Evolutionary conservation across 2,113 vertebrate genomes (phyloP).

Genomic region (Planiliza haematocheilus): DNA sequence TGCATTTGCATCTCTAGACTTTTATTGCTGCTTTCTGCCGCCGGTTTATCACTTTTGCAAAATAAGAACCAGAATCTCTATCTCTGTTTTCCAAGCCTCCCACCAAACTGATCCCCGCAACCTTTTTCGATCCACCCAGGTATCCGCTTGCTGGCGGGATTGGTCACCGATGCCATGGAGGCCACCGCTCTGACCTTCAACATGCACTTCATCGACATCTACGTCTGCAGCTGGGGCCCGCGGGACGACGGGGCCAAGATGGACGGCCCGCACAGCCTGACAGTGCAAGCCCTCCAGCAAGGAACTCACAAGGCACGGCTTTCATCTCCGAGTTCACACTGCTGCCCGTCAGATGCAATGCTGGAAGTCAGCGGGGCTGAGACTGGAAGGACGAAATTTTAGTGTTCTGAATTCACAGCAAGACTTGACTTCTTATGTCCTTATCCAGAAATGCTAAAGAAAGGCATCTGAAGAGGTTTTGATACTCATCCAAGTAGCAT

Average conservation of each 20-base stretch:
- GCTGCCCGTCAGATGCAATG: constrained; percentile 45
- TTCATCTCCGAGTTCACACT: constrained; percentile 57
- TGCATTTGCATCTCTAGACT: not conserved
- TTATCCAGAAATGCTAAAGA: not conserved
- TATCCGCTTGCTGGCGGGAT: constrained; percentile 71
- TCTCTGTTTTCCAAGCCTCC: constrained; percentile 12
- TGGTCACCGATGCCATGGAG: constrained; percentile 77
- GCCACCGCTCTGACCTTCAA: constrained; percentile 78
- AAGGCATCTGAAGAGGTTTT: too few species aligned
- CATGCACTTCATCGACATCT: constrained; percentile 77
- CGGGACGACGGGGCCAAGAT: constrained; percentile 68
- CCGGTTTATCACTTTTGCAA: not conserved
- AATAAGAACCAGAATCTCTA: not conserved
- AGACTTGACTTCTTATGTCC: constrained; percentile 1
- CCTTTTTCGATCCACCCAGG: constrained; percentile 56
- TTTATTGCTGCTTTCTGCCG: not conserved
- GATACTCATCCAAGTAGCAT: too few species aligned
- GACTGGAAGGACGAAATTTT: constrained; percentile 21
- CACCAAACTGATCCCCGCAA: constrained; percentile 41
- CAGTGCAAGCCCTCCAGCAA: constrained; percentile 66
- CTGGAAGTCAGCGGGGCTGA: constrained; percentile 29
- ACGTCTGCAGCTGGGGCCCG: constrained; percentile 76
- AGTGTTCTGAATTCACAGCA: not conserved
- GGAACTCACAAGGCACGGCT: constrained; percentile 66
- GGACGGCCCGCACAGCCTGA: constrained; percentile 69